Evolutionary conservation across 2,113 vertebrate genomes (phyloP), one percentile per base, ranked within the genome.

Genomic region (Stercorarius parasiticus): DNA sequence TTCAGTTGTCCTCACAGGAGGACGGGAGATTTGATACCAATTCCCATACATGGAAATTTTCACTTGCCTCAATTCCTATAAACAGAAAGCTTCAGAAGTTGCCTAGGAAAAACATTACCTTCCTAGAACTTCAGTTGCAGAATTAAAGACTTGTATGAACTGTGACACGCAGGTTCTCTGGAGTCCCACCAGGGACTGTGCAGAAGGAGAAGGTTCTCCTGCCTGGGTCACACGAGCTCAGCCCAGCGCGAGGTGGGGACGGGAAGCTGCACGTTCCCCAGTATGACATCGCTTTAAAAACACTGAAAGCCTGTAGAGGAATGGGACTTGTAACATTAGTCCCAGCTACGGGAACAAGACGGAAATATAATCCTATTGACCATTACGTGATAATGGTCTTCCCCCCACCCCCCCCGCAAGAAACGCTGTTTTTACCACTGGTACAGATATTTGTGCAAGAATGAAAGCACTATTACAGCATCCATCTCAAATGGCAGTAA

Each of bases 21-120:
- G 53, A 5, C 0, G 0, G 22, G 69, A 82, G 20, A 56, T 19
- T 13, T 13, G 23, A 70, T 27, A 61, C 12, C 30, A 82, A 65
- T 36, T 82, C 65, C 56, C 50, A 87, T 2, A 26, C 7, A n/a
- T 0, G 6, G 56, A 66, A 59, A 64, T 26, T 34, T 67, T 62
- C n/a, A 65, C 42, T 94, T 23, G 29, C 19, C 50, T 64, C 14
- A 43, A 87, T 78, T 47, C 53, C 47, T 53, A 49, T 22, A 19
- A 26, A 38, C 7, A 50, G 36, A 42, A 71, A 62, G 38, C 58
- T 90, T 71, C 36, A 50, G 15, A 79, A 86, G 14, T 11, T n/a
- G 45, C 42, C 38, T 45, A 17, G 15, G 43, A 67, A 82, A 86
- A 81, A 5, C 25, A 42, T 8, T 36, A 9, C 17, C 40, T 52